Base-by-base conservation (phyloP, 2,797 vertebrate species). In the Trachops cirrhosus region DNA sequence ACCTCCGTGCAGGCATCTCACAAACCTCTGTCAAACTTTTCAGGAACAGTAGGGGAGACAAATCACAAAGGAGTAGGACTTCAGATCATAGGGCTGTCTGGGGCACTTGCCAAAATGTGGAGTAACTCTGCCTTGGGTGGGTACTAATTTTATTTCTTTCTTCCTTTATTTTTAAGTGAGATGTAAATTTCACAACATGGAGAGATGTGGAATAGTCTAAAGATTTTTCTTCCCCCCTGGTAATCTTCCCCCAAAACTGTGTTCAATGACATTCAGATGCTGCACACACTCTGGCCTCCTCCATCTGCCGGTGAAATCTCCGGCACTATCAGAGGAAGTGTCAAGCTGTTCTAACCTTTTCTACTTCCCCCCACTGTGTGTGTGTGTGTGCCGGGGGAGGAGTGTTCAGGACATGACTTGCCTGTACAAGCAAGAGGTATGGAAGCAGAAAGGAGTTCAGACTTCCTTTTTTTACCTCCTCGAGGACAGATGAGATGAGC, bases 261-360 rank as follows among this genome's bases (percentile, higher is more conserved):
- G 74, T 87, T 93, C 92, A 80, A 0, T 96, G 90, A 94, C 94
- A 92, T 97, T 97, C 90, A 92, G 32, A 89, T 75, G 39, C 91
- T 73, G 67, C 46, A 88, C 95, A 93, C 64, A 86, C 64, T 91
- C 64, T 89, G 93, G 74, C 71, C 64, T 73, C 83, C 41, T 57
- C 78, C 96, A 97, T 96, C 95, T 97, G 94, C 70, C 54, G 9
- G 70, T 84, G 70, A 95, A 46, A 88, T 94, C 46, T 93, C 78
- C 93, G 24, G 57, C 94, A 57, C 83, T 71, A 37, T 92, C 91
- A 37, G 39, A 57, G 54, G 90, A 94, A 88, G 91, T 89, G 79
- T 93, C 96, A 95, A 93, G 88, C 85, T 96, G 90, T 94, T 96
- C 57, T 89, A 89, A 75, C 85, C 78, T 97, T 93, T 93, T 50